Percentiles rank a stretch among this genome's conserved stretches.
Conservation (phyloP, 2,113 vertebrate species). For the Rhegmatorhina hoffmannsi region DNA sequence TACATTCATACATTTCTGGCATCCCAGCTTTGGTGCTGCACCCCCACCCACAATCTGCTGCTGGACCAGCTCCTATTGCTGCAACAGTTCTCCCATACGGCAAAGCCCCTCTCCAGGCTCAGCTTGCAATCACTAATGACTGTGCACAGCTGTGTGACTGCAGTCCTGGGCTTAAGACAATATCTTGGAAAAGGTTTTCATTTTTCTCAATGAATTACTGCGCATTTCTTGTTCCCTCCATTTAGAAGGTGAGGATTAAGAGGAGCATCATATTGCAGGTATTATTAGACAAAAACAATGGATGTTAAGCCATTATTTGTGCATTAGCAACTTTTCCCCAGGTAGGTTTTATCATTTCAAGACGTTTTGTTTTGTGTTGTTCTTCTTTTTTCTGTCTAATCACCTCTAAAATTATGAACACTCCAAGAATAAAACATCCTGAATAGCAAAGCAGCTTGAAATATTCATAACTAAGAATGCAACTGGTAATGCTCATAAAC, state of each 20-base stretch:
- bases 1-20: no score
- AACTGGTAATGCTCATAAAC: slow-evolving; percentile 81
- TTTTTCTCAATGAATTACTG: slow-evolving; percentile 28
- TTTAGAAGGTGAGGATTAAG: slow-evolving; percentile 49
- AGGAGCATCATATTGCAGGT: slow-evolving; percentile 40
- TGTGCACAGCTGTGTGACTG: not conserved
- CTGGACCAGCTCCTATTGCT: not conserved
- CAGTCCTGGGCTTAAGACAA: not conserved
- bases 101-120: not conserved
- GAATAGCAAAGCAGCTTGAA: slow-evolving; percentile 80
- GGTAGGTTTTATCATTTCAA: slow-evolving; percentile 73
- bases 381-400: slow-evolving; percentile 74
- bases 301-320: slow-evolving; percentile 77
- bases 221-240: not conserved
- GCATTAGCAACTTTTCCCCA: slow-evolving; percentile 75
- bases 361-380: slow-evolving; percentile 70
- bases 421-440: slow-evolving; percentile 75
- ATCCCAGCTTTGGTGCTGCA: not conserved
- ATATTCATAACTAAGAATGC: slow-evolving; percentile 82
- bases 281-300: slow-evolving; percentile 57
- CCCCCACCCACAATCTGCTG: not conserved
- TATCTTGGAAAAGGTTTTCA: not conserved
- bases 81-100: rapidly evolving
- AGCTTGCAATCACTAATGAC: not conserved
- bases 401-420: slow-evolving; percentile 80